Evolutionary conservation across 2,797 vertebrate genomes (phyloP).

Genomic region (Coracias cyanogaster): DNA sequence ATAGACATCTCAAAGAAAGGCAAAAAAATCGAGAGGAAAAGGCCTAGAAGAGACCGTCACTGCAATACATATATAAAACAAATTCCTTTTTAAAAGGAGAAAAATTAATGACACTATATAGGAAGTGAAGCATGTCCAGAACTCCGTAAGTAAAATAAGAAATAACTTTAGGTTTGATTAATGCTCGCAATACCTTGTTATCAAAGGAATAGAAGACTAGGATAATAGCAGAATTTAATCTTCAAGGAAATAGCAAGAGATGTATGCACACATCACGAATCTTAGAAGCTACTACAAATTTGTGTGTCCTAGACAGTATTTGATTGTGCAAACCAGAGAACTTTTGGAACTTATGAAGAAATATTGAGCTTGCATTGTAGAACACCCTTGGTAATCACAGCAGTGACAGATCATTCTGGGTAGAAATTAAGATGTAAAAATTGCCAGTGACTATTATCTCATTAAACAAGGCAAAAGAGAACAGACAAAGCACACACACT

Average conservation of each 20-base stretch:
- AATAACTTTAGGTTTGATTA: not conserved
- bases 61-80: not conserved
- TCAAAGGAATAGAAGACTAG: not conserved
- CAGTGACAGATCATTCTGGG: not conserved
- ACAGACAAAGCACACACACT: not conserved
- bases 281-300: not conserved
- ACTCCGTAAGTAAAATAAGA: not conserved
- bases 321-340: not conserved
- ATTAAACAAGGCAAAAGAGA: not conserved
- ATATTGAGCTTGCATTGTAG: not conserved
- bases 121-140: not conserved
- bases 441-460: not conserved
- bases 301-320: not conserved
- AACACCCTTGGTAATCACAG: not conserved
- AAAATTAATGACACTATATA: not conserved
- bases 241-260: not conserved
- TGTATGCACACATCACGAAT: not conserved
- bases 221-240: not conserved
- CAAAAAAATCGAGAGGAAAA: not conserved
- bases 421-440: not conserved
- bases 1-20: not conserved
- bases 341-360: not conserved
- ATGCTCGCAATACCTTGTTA: not conserved
- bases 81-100: not conserved
- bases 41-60: not conserved